Percentiles rank a stretch among this genome's conserved stretches.
Evolutionary conservation across 2,797 vertebrate species (phyloP).

Genomic region (Neomorphus geoffroyi): DNA sequence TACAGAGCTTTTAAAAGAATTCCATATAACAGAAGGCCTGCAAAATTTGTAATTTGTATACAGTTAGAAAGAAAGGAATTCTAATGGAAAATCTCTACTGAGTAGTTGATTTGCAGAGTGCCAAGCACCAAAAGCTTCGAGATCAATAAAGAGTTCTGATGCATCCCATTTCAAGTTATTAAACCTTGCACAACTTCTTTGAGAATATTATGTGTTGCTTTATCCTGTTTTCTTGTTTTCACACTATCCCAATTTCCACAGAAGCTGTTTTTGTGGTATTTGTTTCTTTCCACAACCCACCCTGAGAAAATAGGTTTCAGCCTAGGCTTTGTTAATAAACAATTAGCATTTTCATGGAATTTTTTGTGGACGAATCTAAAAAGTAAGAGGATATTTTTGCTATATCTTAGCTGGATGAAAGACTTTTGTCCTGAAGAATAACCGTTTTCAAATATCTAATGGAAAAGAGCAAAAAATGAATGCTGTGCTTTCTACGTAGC

Average conservation of each 20-base stretch:
- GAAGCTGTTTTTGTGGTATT: background rate
- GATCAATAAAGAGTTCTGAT: background rate
- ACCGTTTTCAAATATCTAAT: background rate
- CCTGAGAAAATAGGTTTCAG: background rate
- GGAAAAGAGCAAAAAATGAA: background rate
- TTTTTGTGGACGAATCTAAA: background rate
- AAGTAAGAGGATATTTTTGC: background rate
- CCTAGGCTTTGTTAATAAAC: background rate
- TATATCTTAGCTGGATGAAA: background rate
- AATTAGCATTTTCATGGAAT: background rate
- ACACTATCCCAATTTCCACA: background rate
- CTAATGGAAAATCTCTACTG: background rate
- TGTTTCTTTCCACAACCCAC: background rate
- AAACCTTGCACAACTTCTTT: background rate
- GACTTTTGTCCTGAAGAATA: background rate
- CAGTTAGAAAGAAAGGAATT: background rate
- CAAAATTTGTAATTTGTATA: background rate
- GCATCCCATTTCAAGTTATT: background rate
- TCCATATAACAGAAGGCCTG: background rate
- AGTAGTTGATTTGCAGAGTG: background rate
- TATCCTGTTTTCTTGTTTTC: constrained; percentile 5
- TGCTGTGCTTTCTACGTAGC: background rate
- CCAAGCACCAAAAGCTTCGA: background rate
- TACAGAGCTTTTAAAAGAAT: background rate
- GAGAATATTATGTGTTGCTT: background rate